Evolutionary conservation across 1,140 invertebrate genomes (phyloP).

Genomic region (Neodiprion fabricii): DNA sequence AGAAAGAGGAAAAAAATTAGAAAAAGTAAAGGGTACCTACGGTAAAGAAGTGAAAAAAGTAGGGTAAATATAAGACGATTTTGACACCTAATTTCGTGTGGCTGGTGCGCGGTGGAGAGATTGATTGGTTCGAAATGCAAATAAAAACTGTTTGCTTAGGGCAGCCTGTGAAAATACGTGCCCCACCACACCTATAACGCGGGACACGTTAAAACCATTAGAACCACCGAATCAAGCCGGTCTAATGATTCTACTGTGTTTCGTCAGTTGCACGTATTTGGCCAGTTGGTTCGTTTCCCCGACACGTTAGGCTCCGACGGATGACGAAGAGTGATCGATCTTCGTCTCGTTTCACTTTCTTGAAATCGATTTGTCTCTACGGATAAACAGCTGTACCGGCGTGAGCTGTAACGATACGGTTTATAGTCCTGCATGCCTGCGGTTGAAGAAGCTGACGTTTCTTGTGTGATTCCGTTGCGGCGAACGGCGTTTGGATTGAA

Average conservation of each 20-base stretch:
- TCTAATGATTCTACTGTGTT: slow-evolving; percentile 6
- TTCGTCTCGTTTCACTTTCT: neutral
- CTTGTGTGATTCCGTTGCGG: too few relatives aligned
- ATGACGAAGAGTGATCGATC: neutral
- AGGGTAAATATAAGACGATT: neutral
- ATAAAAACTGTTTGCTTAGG: slow-evolving; percentile 38
- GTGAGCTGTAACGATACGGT: too few relatives aligned
- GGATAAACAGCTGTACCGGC: neutral
- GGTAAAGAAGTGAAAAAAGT: slow-evolving; percentile 6
- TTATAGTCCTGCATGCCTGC: too few relatives aligned
- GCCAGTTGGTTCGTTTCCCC: slow-evolving; percentile 12
- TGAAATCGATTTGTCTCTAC: neutral
- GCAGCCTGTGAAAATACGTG: slow-evolving; percentile 32
- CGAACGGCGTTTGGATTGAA: too few relatives aligned
- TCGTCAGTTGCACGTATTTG: slow-evolving; percentile 11
- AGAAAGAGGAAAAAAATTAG: slow-evolving; percentile 29
- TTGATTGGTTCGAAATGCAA: slow-evolving; percentile 37
- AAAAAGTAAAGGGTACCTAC: slow-evolving; percentile 28
- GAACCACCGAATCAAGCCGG: neutral
- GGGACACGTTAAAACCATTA: slow-evolving; percentile 1
- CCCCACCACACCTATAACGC: neutral
- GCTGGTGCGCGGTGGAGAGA: slow-evolving; percentile 29
- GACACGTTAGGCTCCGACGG: neutral
- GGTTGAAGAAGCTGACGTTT: too few relatives aligned
- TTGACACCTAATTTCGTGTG: neutral